phyloP scores from a whole-genome alignment of 2,888 invertebrate species.

The Caenorhabditis sp. region DNA sequence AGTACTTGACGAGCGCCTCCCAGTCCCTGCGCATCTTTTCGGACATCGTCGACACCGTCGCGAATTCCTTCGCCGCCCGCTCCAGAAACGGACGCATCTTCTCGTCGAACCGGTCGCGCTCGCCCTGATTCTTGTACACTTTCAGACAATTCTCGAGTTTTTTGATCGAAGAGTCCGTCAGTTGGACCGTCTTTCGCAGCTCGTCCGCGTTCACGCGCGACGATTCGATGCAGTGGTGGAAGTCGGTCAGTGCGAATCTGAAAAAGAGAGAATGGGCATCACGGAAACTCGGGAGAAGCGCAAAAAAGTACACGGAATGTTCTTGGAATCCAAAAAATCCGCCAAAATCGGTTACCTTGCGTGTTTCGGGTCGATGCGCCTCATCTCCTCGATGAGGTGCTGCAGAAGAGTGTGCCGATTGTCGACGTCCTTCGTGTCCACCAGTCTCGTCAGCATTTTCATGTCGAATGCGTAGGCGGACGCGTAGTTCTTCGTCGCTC shows the following conservation, averaged over 20 bases:
- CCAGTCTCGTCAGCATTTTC: constrained; percentile 89
- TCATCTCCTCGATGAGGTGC: constrained; percentile 79
- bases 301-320: not conserved
- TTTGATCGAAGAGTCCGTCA: constrained; percentile 57
- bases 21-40: constrained; percentile 92
- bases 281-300: too few species aligned
- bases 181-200: constrained; percentile 79
- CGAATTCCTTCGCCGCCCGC: constrained; percentile 89
- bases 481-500: constrained; percentile 85
- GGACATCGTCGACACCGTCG: constrained; percentile 91
- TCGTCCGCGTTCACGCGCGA: constrained; percentile 83
- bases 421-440: constrained; percentile 87
- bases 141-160: constrained; percentile 89
- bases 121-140: constrained; percentile 86
- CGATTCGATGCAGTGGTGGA: constrained; percentile 91
- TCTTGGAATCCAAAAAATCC: not conserved
- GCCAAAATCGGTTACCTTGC: constrained; percentile 37
- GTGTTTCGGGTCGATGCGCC: constrained; percentile 79
- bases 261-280: constrained; percentile 79
- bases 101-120: constrained; percentile 89
- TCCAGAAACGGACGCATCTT: constrained; percentile 88
- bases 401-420: constrained; percentile 93
- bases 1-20: constrained; percentile 90
- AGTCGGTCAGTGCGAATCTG: constrained; percentile 82
- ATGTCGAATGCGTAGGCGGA: constrained; percentile 97